Conservation (phyloP, 2,888 invertebrate genomes). For the Barypeithes pellucidus region DNA sequence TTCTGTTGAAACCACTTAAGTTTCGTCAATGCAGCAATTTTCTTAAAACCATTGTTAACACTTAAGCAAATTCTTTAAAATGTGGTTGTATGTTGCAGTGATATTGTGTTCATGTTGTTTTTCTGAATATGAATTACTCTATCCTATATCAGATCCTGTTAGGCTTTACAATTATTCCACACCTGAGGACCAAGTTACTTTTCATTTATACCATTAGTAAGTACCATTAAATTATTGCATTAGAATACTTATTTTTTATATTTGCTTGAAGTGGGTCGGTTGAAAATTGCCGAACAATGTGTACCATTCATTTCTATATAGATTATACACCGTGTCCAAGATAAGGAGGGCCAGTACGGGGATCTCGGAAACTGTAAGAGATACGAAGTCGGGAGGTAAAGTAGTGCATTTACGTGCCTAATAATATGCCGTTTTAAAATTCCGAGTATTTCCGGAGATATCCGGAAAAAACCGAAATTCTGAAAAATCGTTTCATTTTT, state of each 20-base stretch:
- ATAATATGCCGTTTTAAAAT: no score
- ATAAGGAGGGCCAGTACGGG: no score
- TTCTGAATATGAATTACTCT: slow-evolving; percentile 52
- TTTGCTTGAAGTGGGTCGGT: no score
- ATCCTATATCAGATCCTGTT: slow-evolving; percentile 54
- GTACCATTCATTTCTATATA: no score
- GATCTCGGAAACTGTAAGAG: no score
- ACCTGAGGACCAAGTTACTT: slow-evolving; percentile 62
- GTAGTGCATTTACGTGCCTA: no score
- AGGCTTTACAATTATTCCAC: slow-evolving; percentile 57
- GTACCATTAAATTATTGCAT: slow-evolving; percentile 37
- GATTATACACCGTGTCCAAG: no score
- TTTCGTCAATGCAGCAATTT: slow-evolving; percentile 3
- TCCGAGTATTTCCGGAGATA: no score
- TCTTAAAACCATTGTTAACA: not conserved
- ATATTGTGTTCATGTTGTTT: slow-evolving; percentile 33
- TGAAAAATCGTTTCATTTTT: no score
- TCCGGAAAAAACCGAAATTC: no score
- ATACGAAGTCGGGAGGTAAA: no score
- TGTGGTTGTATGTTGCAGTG: slow-evolving; percentile 19
- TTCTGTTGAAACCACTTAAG: not conserved
- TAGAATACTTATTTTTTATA: not conserved
- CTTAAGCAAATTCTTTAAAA: slow-evolving; percentile 17
- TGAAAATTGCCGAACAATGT: no score
- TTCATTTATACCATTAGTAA: slow-evolving; percentile 64